Evolutionary conservation across 2,797 vertebrate species (phyloP), one percentile per base, ranked within the genome.

Genomic region (Takifugu ocellatus): DNA sequence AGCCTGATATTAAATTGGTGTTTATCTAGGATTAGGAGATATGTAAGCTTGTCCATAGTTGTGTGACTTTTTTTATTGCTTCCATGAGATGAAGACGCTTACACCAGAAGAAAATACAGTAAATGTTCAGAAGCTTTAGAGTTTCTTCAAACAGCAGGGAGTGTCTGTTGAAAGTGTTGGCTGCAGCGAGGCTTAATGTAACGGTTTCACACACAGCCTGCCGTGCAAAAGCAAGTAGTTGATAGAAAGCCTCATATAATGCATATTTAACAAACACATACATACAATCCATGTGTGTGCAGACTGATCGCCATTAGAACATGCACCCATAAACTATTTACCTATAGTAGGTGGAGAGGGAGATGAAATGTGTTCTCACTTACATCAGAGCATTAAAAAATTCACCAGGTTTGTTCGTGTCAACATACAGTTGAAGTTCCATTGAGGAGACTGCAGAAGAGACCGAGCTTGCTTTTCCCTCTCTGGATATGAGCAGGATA

Each of bases 301-400:
- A 33, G 43, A 29, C 47, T 55, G 45, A 62, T 62, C 46, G 46
- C 54, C 43, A 16, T 47, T 24, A 54, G 25, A 44, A 45, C 60
- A 62, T 62, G 60, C 54, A 43, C 63, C 59, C 73, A 79, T 84
- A n/a, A 87, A 86, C 52, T 81, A 84, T 84, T 84, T 45, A 85
- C 61, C 14, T 26, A 8, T 6, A 45, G 43, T 45, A 45, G 43
- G n/a, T 63, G 54, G 70, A 66, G 68, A 75, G 54, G 51, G 70
- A 81, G 66, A 66, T 68, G 62, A 71, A 69, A 68, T 77, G 60
- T 55, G 49, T 59, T 69, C 61, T 78, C 64, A 59, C 77, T 66
- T 66, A 46, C 68, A 72, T 77, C 71, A 52, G 59, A 15, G 48
- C 63, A 56, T 45, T 72, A 61, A 79, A 66, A 74, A 59, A 64